phyloP scores from a whole-genome alignment of 1,140 invertebrate species.

The Drosophila tani region DNA sequence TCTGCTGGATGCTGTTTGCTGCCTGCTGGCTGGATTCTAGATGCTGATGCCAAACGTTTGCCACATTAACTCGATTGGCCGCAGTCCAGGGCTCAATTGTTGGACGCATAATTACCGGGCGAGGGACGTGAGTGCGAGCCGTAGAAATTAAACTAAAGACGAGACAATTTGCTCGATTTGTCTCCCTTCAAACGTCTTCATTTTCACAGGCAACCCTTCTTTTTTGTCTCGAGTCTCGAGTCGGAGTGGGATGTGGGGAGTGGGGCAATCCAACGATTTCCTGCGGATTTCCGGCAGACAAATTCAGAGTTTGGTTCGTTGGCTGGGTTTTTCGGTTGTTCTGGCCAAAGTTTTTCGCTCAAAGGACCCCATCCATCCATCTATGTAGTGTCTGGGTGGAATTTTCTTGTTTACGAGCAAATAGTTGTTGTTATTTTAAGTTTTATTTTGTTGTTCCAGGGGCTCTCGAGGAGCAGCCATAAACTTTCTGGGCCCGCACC shows the following conservation, averaged over 20 bases:
- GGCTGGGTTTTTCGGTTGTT: slow-evolving; percentile 27
- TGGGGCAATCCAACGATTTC: slow-evolving; percentile 76
- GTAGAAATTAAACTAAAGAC: slow-evolving; percentile 66
- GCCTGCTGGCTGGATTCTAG: slow-evolving; percentile 14
- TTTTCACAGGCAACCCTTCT: slow-evolving; percentile 60
- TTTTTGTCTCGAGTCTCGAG: slow-evolving; percentile 11
- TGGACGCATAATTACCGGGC: slow-evolving; percentile 70
- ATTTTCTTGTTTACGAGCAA: slow-evolving; percentile 83
- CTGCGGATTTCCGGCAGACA: slow-evolving; percentile 80
- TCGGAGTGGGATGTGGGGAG: slow-evolving; percentile 2
- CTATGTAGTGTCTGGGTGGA: slow-evolving; percentile 66
- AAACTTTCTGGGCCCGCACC: slow-evolving; percentile 56
- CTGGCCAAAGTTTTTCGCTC: slow-evolving; percentile 64
- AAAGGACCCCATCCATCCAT: slow-evolving; percentile 38
- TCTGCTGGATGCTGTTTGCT: slow-evolving; percentile 33
- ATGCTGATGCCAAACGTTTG: slow-evolving; percentile 75
- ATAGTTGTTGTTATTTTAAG: slow-evolving; percentile 84
- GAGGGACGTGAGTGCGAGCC: slow-evolving; percentile 59
- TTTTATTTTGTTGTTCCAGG: slow-evolving; percentile 82
- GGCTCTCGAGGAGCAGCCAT: slow-evolving; percentile 63
- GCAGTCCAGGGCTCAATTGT: slow-evolving; percentile 71
- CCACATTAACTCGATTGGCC: slow-evolving; percentile 80
- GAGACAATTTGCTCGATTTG: slow-evolving; percentile 62
- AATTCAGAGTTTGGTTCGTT: slow-evolving; percentile 73
- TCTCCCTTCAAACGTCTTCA: slow-evolving; percentile 20